Base-by-base conservation (phyloP, 2,888 invertebrate species). In the Euzetes globulus region DNA sequence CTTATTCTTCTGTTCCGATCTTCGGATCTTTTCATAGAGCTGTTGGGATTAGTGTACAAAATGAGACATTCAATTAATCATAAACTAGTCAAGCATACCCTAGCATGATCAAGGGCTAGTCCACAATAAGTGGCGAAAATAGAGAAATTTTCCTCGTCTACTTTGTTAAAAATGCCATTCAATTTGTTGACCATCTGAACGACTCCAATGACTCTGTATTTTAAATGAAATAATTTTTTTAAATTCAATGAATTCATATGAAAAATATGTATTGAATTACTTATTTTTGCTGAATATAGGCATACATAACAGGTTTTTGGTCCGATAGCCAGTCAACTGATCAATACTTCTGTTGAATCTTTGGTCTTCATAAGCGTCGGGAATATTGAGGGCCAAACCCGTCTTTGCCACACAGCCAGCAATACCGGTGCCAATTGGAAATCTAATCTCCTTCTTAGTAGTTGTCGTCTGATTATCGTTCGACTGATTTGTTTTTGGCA, bases 111-210 rank as follows among this genome's bases (percentile, higher is more conserved):
- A 13, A 93, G 85, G 0, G 92, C 92, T 9, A 92, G 84, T 0
- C 92, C 92, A 81, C 92, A 92, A 81, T 92, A 92, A 9, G 91
- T 88, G 0, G 92, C 90, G 81, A 92, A 92, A 77, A 88, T 89
- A 81, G 90, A 89, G 82, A 92, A 92, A 0, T 91, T 88, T 74
- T 88, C 88, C 81, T 91, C 91, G 80, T 93, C 92, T 65, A 89
- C 88, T 80, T 85, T 83, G 15, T 82, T 83, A 87, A 90, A 81
- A 77, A 81, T 80, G 5, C 84, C 84, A 78, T 80, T 80, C 58
- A 81, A 77, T 79, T 87, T 87, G 81, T 87, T 87, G n/a, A 92
- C 91, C 92, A 92, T 92, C 83, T 93, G 92, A 0, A 92, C 91
- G 0, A 92, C 92, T 1, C 91, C 92, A 76, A 92, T 92, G 11